A percentile compares a stretch with the other conserved stretches of the same genome.
These are phyloP conservation scores for Aulostomus chinensis DNA, from an alignment of 2,797 vertebrate genomes.

Conservation along the genomic window DNA sequence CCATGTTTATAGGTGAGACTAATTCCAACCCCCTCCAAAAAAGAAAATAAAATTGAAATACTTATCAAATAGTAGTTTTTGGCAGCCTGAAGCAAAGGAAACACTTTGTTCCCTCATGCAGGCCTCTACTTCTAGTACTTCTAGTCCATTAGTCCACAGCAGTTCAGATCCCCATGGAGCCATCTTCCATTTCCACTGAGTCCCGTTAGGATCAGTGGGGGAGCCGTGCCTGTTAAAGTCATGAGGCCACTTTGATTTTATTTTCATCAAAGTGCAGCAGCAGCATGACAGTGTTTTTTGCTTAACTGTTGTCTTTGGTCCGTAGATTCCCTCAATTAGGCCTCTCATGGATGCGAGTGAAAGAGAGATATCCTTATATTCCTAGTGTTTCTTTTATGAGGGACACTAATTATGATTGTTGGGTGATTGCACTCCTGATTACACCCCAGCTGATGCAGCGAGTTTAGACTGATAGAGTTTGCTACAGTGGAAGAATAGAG, in stretches of 20 bases:
- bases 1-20: too few species aligned
- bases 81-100: conserved; percentile 13
- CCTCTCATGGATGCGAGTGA: background rate
- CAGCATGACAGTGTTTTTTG: conserved; percentile 21
- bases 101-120: conserved; percentile 10
- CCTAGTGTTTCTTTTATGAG: too few species aligned
- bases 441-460: too few species aligned
- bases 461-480: too few species aligned
- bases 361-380: too few species aligned
- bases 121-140: too few species aligned
- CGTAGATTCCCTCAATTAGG: conserved; percentile 19
- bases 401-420: background rate
- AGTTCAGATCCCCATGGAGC: too few species aligned
- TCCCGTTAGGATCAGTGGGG: conserved; percentile 30
- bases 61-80: too few species aligned
- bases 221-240: conserved; percentile 15
- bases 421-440: too few species aligned
- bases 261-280: conserved; percentile 48
- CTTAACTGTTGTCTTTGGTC: conserved; percentile 21
- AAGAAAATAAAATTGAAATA: too few species aligned
- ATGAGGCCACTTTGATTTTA: conserved; percentile 46
- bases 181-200: background rate
- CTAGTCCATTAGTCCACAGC: background rate
- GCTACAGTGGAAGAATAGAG: too few species aligned
- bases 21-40: too few species aligned